A percentile compares a stretch with the other conserved stretches of the same genome.
Conservation (phyloP, 1,140 invertebrate genomes). For the Nasonia giraulti region DNA sequence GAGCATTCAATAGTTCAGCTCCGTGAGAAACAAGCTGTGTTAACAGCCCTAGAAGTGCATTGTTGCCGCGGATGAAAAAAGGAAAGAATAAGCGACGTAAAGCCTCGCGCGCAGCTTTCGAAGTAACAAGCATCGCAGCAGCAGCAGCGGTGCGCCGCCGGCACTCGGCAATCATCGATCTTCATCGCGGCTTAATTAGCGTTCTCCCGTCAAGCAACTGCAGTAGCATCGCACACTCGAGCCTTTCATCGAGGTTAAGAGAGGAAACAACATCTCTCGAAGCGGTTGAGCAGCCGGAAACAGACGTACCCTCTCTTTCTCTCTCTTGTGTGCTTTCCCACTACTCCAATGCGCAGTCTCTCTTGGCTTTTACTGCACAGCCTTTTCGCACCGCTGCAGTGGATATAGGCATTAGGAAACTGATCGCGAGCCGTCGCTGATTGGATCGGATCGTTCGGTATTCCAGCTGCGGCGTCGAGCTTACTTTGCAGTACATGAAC, state of each 20-base stretch:
- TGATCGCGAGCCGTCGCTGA: neutral
- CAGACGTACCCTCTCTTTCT: neutral
- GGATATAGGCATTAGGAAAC: conserved; percentile 3
- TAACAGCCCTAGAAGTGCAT: neutral
- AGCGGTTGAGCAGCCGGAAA: neutral
- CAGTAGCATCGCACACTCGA: neutral
- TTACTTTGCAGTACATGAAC: neutral
- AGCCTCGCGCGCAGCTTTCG: neutral
- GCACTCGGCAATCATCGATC: conserved; percentile 11
- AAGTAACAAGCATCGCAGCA: neutral
- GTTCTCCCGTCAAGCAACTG: neutral
- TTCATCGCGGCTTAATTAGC: conserved; percentile 28
- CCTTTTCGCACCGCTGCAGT: neutral
- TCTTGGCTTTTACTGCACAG: neutral
- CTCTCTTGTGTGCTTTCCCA: neutral
- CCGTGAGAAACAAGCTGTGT: neutral
- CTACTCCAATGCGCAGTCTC: neutral
- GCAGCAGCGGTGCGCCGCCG: no score
- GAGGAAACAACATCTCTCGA: conserved; percentile 18
- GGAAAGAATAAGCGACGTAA: neutral
- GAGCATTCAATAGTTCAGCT: neutral
- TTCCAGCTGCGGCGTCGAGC: neutral
- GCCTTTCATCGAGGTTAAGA: conserved; percentile 32
- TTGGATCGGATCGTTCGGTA: neutral
- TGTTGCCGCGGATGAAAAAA: neutral